Percentiles rank a stretch among this genome's conserved stretches.
phyloP scores from a whole-genome alignment of 2,888 invertebrate genomes.

The Tetragonula carbonaria region DNA sequence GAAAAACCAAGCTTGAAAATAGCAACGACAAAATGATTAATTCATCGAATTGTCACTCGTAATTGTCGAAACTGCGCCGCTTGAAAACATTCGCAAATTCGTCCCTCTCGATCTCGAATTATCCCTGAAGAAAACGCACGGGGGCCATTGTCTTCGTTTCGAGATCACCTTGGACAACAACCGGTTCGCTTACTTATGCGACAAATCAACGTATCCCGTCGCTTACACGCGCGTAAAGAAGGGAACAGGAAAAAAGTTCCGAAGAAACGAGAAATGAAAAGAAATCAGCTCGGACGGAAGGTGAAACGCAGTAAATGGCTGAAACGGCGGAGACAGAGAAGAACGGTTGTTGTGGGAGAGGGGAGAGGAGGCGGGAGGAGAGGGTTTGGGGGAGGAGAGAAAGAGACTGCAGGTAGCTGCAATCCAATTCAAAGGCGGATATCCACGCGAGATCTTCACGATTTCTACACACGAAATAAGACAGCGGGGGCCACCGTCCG shows the following conservation, averaged over 20 bases:
- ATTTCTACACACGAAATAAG: constrained; percentile 84
- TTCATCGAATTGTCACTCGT: neutral
- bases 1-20: neutral
- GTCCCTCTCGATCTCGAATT: neutral
- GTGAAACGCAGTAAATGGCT: constrained; percentile 19
- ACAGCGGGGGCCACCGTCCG: constrained; percentile 80
- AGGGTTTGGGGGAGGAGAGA: constrained; percentile 2
- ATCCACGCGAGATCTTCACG: constrained; percentile 84
- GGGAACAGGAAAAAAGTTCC: neutral
- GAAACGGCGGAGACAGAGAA: neutral
- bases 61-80: neutral
- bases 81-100: neutral
- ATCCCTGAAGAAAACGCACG: neutral
- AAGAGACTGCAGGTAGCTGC: constrained; percentile 72
- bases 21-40: neutral
- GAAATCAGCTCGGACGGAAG: neutral
- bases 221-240: neutral
- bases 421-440: constrained; percentile 84
- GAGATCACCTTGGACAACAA: neutral
- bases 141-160: neutral
- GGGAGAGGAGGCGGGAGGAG: neutral
- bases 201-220: neutral
- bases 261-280: neutral
- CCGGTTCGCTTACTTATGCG: constrained; percentile 4
- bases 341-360: neutral